A percentile compares a stretch with the other conserved stretches of the same genome.
phyloP scores from a whole-genome alignment of 2,113 vertebrate genomes.

The Poicephalus meyeri region DNA sequence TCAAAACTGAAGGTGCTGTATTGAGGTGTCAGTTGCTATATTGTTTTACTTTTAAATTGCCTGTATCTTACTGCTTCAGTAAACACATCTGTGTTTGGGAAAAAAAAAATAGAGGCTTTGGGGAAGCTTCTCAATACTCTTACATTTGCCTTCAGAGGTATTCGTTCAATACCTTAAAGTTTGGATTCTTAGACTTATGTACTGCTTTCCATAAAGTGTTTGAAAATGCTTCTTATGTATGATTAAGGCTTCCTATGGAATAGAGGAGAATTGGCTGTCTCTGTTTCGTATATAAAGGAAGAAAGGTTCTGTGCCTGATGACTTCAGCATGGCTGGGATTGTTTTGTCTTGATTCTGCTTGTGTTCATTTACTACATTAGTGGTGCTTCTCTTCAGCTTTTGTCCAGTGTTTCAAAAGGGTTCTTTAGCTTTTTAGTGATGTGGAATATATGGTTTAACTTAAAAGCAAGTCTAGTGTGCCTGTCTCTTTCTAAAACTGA shows the following conservation, averaged over 20 bases:
- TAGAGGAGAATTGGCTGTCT: neutral
- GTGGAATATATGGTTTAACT: neutral
- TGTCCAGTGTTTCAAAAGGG: neutral
- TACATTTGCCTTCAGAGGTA: neutral
- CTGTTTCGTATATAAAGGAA: neutral
- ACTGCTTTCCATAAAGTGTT: neutral
- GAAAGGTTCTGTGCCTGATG: neutral
- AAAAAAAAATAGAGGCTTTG: neutral
- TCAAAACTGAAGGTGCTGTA: neutral
- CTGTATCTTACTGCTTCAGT: neutral
- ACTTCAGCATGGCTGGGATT: neutral
- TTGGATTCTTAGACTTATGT: neutral
- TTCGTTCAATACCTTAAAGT: neutral
- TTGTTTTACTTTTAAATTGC: neutral
- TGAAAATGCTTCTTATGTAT: neutral
- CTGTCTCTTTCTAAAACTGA: neutral
- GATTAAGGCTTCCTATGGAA: neutral
- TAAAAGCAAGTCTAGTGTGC: neutral
- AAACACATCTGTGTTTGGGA: neutral
- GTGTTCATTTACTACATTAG: neutral
- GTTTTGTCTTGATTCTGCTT: neutral
- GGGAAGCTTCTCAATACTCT: neutral
- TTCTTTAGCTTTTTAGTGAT: neutral
- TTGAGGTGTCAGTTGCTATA: neutral
- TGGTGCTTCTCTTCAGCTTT: neutral